Conservation (phyloP, 2,113 vertebrate genomes). For the Equus przewalskii region DNA sequence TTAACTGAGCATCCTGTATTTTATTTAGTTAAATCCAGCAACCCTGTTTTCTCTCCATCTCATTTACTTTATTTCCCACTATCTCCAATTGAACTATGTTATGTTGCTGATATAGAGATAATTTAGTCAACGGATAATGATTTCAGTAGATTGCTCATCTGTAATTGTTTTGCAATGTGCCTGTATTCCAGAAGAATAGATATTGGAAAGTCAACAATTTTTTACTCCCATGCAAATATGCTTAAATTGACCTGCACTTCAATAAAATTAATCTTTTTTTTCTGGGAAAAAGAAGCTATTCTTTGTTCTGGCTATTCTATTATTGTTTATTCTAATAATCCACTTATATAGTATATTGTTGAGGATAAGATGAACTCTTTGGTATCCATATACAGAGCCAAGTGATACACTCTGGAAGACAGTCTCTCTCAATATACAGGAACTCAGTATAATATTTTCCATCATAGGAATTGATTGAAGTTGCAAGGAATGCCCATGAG, state of each 20-base stretch:
- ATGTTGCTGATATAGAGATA: background rate
- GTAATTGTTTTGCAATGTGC: background rate
- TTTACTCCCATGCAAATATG: conserved; percentile 26
- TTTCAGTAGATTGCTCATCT: conserved; percentile 9
- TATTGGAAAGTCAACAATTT: background rate
- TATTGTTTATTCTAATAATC: background rate
- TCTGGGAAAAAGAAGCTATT: background rate
- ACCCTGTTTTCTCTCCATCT: background rate
- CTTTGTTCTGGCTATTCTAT: background rate
- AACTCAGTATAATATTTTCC: background rate
- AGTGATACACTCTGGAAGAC: background rate
- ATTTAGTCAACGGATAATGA: background rate
- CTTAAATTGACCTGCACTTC: background rate
- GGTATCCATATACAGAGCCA: background rate
- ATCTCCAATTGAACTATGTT: background rate
- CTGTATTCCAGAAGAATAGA: background rate
- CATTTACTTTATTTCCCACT: background rate
- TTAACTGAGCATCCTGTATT: background rate
- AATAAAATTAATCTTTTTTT: conserved; percentile 40
- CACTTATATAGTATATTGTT: background rate
- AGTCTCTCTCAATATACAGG: background rate
- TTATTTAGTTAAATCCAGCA: conserved; percentile 7
- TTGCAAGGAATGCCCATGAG: background rate
- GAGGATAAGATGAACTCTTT: background rate
- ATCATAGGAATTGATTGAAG: background rate